Conservation (phyloP, 2,797 vertebrate genomes). For the Sebastes taczanowskii region DNA sequence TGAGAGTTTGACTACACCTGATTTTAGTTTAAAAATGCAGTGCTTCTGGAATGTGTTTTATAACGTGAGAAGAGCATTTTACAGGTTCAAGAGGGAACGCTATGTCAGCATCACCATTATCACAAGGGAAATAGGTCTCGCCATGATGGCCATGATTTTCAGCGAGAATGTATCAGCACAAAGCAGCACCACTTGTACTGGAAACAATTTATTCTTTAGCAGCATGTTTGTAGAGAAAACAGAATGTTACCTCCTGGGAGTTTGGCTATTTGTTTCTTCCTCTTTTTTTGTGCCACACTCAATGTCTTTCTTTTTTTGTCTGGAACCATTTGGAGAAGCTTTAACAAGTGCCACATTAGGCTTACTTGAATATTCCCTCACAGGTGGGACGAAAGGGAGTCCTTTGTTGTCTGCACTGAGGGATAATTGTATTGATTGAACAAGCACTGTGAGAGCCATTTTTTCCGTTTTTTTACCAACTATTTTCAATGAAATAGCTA, state of each 20-base stretch:
- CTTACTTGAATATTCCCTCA: conserved; percentile 6
- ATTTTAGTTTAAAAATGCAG: background rate
- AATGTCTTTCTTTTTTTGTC: conserved; percentile 1
- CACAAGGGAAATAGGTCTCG: background rate
- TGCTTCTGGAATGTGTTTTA: background rate
- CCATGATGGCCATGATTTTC: background rate
- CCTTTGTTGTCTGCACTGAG: background rate
- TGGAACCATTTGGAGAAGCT: background rate
- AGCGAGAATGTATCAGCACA: background rate
- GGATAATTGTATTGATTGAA: background rate
- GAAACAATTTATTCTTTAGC: conserved; percentile 6
- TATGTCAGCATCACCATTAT: conserved; percentile 13
- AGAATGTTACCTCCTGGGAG: conserved; percentile 11
- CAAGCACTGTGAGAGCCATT: background rate
- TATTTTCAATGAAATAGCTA: background rate
- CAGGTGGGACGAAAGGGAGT: background rate
- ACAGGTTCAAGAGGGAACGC: conserved; percentile 1
- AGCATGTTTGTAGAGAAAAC: conserved; percentile 8
- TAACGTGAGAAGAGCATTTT: background rate
- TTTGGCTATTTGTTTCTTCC: conserved; percentile 6
- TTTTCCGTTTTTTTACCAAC: background rate
- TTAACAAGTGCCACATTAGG: background rate
- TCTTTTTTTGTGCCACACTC: background rate
- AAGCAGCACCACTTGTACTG: background rate
- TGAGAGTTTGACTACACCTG: background rate